Evolutionary conservation across 2,888 invertebrate genomes (phyloP), one percentile per base, ranked within the genome.

Genomic region (Tetrapedia diversipes): DNA sequence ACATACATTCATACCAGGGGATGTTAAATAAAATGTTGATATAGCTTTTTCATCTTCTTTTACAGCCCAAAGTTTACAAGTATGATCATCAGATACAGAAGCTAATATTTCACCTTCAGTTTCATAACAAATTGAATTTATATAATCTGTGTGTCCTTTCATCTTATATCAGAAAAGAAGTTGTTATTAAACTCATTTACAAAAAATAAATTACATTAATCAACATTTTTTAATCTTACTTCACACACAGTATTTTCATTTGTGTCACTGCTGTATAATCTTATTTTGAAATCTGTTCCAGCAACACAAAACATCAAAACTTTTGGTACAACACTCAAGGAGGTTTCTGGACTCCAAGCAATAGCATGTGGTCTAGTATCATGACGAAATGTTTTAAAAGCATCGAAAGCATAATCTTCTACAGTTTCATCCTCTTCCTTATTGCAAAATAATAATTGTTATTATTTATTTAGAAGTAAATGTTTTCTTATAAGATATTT

Each of bases 11-110:
- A 95, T 93, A 49, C 95, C 95, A 51, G 96, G 94, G 16, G 95
- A 95, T 29, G 94, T 93, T 24, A 96, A 92, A 73, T 93, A 92
- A 86, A 96, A 95, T 43, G 94, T 94, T 6, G 93, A 92, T 29
- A 93, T 90, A 83, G 93, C 93, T 80, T 93, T 92, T 73, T 92
- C 93, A 37, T 93, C 92, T 10, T 92, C 92, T 68, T 92, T 92
- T 4, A 93, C 89, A 37, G 92, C 91, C 96, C 96, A 96, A 34
- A 96, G 92, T 86, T 94, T 94, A 86, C 95, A 96, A 0, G 95
- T 95, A 80, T 95, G 94, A 90, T 96, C 96, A 91, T 96, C 96
- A 82, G 96, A 95, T 1, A 94, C 95, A n/a, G 96, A 96, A 19
- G 95, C 96, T 63, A 96, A 89, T 82, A 94, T 93, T 69, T 94